These are phyloP conservation scores for Podiceps cristatus DNA, from an alignment of 2,113 vertebrate genomes.

Conservation along the genomic window DNA sequence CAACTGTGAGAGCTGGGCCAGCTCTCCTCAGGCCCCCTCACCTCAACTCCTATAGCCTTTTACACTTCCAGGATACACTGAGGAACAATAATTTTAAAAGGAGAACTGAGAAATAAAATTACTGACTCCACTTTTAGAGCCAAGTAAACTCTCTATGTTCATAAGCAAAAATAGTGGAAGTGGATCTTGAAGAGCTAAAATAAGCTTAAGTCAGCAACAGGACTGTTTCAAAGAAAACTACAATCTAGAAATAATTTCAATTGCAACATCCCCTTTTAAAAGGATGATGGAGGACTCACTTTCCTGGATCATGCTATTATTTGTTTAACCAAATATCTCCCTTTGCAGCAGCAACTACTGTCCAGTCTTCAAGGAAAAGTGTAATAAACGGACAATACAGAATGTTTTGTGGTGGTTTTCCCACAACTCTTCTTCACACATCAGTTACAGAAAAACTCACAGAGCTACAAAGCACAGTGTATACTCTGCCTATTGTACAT, in stretches of 20 bases:
- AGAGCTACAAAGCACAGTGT: not conserved
- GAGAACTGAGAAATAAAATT: conserved; percentile 20
- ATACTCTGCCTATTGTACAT: not conserved
- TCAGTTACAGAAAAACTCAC: not conserved
- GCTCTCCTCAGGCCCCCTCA: not conserved
- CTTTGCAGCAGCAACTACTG: not conserved
- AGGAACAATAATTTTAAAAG: not conserved
- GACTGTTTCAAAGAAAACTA: not conserved
- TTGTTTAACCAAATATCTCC: not conserved
- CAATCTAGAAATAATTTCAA: not conserved
- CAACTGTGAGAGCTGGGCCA: not conserved
- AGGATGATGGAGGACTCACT: not conserved
- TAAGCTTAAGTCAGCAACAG: not conserved
- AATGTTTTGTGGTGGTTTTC: not conserved
- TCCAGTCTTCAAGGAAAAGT: not conserved
- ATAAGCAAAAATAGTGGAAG: not conserved
- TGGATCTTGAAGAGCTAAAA: not conserved
- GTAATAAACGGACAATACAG: not conserved
- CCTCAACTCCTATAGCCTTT: not conserved
- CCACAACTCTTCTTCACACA: not conserved
- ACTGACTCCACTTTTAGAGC: not conserved
- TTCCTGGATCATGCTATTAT: not conserved
- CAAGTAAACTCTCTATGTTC: not conserved
- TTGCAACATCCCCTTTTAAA: not conserved
- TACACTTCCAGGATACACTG: not conserved